Base-by-base conservation (phyloP, 1,140 invertebrate genomes). In the Globodera ellingtonae region DNA sequence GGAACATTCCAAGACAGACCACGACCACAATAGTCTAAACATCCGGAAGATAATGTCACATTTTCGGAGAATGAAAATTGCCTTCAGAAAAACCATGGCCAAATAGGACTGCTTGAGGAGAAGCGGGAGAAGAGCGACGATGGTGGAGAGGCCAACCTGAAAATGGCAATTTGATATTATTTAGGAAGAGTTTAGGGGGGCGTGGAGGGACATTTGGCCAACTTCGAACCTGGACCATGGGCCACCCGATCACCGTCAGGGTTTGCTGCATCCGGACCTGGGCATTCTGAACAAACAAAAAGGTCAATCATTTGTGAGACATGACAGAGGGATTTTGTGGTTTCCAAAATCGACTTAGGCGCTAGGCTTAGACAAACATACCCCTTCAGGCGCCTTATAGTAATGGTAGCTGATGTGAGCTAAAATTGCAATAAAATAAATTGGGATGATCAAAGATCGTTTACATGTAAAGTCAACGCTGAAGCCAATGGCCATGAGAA, bases 331-430 rank as follows among this genome's bases (percentile, higher is more conserved):
- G 15, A 8, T 9, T 35, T 35, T 35, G 35, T 35, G 35, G 2
- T 35, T 35, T 35, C 3, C 35, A 35, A 35, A 35, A 35, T 35
- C 35, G 35, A 35, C 35, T 35, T 35, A 35, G 35, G 35, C 35
- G 35, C 35, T 35, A 35, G 35, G 35, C 35, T 35, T 35, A 35
- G 35, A 35, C 66, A 59, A 76, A 35, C 80, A 59, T 76, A 87
- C 91, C 83, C 92, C 92, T 1, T 79, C 48, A 5, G 87, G 86
- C 9, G 84, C 74, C 72, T 85, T 8, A 94, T 95, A 52, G 72
- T 89, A 88, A 81, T 88, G 86, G 77, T 90, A 90, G 72, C 89
- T 90, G 35, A 91, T 90, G 80, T 91, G 90, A 6, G 89, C 89
- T 67, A 18, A 62, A 52, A 9, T 10, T 35, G 15, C 52, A 62